Evolutionary conservation across 35 echinoderm and acorn worm species (phyloP).

Genomic region (Lytechinus pictus): DNA sequence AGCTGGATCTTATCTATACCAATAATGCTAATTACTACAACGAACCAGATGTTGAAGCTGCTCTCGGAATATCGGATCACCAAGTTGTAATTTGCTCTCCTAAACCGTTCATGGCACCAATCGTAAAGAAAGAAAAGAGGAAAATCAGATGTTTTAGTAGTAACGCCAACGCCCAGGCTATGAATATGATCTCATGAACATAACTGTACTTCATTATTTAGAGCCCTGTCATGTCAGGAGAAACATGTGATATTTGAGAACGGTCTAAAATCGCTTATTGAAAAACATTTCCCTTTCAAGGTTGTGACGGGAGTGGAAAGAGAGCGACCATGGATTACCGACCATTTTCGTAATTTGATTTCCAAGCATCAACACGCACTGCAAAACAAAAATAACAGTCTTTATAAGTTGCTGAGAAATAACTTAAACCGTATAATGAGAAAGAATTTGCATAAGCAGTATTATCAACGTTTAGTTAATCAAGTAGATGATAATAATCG

Average conservation of each 20-base stretch:
- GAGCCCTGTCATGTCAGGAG: neutral
- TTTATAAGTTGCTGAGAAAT: neutral
- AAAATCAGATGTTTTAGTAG: neutral
- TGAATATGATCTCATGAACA: neutral
- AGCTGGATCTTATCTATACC: neutral
- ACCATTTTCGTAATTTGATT: neutral
- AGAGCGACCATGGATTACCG: neutral
- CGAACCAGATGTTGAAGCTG: neutral
- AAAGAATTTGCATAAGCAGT: neutral
- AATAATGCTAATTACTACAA: neutral
- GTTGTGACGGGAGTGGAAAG: neutral
- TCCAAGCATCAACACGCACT: neutral
- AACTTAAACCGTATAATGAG: neutral
- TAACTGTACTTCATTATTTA: neutral
- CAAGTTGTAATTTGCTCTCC: neutral
- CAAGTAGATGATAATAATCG: neutral
- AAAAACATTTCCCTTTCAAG: neutral
- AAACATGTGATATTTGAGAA: constrained; percentile 1
- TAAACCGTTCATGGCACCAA: neutral
- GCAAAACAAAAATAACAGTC: neutral
- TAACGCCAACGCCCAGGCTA: neutral
- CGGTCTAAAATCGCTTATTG: neutral
- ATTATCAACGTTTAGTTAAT: neutral
- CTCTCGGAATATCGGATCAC: neutral
- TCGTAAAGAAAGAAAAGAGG: neutral